These are phyloP conservation scores for Portevinia maculata DNA, from an alignment of 2,888 invertebrate genomes.

Conservation along the genomic window DNA sequence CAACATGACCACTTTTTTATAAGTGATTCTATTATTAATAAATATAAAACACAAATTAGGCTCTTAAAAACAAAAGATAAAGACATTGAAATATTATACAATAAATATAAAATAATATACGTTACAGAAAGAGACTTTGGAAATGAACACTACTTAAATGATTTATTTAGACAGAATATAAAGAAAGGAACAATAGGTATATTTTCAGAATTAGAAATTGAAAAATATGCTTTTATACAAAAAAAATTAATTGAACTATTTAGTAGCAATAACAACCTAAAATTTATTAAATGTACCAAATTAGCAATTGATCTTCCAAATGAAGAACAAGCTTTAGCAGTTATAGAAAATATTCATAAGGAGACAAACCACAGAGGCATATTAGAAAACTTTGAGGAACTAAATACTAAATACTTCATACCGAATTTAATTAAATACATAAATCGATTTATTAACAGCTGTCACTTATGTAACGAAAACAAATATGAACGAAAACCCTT, in stretches of 20 bases:
- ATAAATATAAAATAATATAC: slow-evolving; percentile 18
- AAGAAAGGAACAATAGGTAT: slow-evolving; percentile 34
- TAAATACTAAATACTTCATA: slow-evolving; percentile 28
- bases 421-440: slow-evolving; percentile 38
- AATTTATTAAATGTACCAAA: slow-evolving; percentile 39
- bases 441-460: slow-evolving; percentile 34
- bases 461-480: slow-evolving; percentile 34
- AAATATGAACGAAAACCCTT: slow-evolving; percentile 8
- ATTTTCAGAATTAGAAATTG: slow-evolving; percentile 13
- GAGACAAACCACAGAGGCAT: slow-evolving; percentile 7
- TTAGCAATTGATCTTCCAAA: slow-evolving; percentile 25
- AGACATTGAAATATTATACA: background rate
- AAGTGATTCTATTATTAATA: slow-evolving; percentile 11
- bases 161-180: slow-evolving; percentile 8
- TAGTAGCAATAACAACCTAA: too few species aligned
- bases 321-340: slow-evolving; percentile 4
- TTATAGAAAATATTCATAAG: background rate
- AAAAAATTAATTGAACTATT: slow-evolving; percentile 32
- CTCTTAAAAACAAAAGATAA: too few species aligned
- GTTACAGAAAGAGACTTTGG: too few species aligned
- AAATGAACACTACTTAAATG: slow-evolving; percentile 18
- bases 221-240: slow-evolving; percentile 30
- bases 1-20: slow-evolving; percentile 18
- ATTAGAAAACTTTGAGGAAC: slow-evolving; percentile 27
- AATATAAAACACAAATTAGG: slow-evolving; percentile 18